Conservation (phyloP, 2,113 vertebrate genomes). For the Etheostoma spectabile region DNA sequence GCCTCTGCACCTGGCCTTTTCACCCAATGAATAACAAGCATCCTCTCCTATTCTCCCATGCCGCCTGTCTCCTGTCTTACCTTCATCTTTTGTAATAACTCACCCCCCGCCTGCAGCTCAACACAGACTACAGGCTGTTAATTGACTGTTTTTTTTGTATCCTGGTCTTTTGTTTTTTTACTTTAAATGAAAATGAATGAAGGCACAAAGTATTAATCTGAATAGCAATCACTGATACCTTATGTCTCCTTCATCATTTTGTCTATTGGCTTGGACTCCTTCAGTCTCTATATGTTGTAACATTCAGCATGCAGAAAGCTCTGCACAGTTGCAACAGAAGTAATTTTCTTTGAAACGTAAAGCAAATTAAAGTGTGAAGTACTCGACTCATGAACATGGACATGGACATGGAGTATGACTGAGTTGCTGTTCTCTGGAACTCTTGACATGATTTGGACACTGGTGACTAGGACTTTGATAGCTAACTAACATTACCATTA, state of each 20-base stretch:
- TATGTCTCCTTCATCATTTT: neutral
- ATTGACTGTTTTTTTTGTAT: neutral
- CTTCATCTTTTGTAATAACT: neutral
- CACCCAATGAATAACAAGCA: neutral
- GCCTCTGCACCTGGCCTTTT: slow-evolving; percentile 10
- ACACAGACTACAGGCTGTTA: neutral
- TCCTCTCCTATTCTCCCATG: neutral
- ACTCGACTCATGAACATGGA: too few relatives aligned
- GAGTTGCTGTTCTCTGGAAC: too few relatives aligned
- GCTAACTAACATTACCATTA: too few relatives aligned
- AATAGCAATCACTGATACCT: neutral
- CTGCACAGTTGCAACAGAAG: too few relatives aligned
- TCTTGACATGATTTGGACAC: too few relatives aligned
- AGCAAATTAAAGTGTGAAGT: too few relatives aligned
- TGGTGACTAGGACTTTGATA: too few relatives aligned
- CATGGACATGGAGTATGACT: too few relatives aligned
- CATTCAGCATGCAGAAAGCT: too few relatives aligned
- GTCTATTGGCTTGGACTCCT: too few relatives aligned
- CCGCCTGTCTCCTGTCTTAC: neutral
- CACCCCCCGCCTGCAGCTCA: neutral
- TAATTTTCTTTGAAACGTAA: too few relatives aligned
- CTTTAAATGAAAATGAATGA: neutral
- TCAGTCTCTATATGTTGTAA: too few relatives aligned
- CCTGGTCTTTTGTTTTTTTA: neutral
- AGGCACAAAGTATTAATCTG: neutral